A percentile compares a stretch with the other conserved stretches of the same genome.
Conservation (phyloP, 2,113 vertebrate species). For the Choloepus hoffmanni region DNA sequence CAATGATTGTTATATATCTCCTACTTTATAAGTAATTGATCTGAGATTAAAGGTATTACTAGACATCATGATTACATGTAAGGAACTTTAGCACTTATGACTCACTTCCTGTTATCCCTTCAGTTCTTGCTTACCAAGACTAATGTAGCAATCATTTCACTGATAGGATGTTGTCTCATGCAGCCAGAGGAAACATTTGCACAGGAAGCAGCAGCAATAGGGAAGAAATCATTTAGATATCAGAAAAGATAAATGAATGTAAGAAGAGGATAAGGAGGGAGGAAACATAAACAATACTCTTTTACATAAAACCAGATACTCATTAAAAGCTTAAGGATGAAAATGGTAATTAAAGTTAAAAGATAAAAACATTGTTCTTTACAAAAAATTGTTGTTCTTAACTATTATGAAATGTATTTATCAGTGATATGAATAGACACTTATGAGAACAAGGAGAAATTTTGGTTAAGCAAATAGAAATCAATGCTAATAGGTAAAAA, state of each 20-base stretch:
- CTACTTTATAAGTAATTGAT: neutral
- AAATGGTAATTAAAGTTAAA: conserved; percentile 26
- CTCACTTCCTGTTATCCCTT: conserved; percentile 6
- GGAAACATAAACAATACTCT: neutral
- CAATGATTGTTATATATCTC: neutral
- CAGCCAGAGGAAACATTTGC: conserved; percentile 65
- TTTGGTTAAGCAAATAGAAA: conserved; percentile 47
- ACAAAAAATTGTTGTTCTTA: conserved; percentile 14
- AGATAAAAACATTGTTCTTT: neutral
- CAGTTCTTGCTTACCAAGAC: conserved; percentile 67
- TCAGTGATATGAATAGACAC: neutral
- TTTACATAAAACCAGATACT: neutral
- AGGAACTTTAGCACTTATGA: neutral
- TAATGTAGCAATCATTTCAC: conserved; percentile 69
- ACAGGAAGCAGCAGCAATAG: conserved; percentile 61
- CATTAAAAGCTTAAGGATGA: neutral
- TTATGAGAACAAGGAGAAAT: neutral
- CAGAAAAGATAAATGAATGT: conserved; percentile 62
- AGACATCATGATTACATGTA: neutral
- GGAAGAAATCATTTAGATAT: conserved; percentile 68
- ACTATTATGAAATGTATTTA: conserved; percentile 51
- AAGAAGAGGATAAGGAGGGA: neutral
- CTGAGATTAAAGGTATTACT: neutral
- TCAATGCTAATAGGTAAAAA: conserved; percentile 6
- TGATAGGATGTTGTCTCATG: conserved; percentile 52